Percentiles rank a stretch among this genome's conserved stretches.
Evolutionary conservation across 1,140 invertebrate species (phyloP).

Genomic region (Pantala flavescens): DNA sequence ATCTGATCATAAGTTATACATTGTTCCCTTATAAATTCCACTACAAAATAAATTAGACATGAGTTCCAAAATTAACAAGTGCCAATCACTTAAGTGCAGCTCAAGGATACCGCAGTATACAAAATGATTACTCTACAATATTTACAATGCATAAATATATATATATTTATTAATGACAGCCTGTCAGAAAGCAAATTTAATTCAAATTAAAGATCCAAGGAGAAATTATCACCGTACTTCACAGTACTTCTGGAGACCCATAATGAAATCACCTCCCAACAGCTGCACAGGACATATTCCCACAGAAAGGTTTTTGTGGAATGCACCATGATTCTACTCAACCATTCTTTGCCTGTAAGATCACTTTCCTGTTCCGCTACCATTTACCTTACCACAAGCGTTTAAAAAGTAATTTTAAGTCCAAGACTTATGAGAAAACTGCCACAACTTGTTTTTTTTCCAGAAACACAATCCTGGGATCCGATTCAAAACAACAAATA

Average conservation of each 20-base stretch:
- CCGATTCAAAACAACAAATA: too few relatives aligned
- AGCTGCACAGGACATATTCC: slow-evolving; percentile 14
- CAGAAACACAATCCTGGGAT: not conserved
- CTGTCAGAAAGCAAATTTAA: slow-evolving; percentile 15
- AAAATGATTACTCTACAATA: slow-evolving; percentile 17
- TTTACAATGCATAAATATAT: slow-evolving; percentile 21
- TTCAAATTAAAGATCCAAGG: slow-evolving; percentile 1
- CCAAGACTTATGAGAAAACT: not conserved
- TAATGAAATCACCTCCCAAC: not conserved
- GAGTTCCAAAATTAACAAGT: slow-evolving; percentile 15
- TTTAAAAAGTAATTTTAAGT: not conserved
- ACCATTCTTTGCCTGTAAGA: slow-evolving; percentile 28
- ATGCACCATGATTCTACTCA: slow-evolving; percentile 16
- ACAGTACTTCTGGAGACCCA: slow-evolving; percentile 14
- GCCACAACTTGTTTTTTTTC: not conserved
- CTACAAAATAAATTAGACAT: slow-evolving; percentile 20
- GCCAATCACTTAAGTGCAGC: slow-evolving; percentile 12
- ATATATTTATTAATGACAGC: slow-evolving; percentile 15
- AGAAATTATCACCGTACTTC: slow-evolving; percentile 14
- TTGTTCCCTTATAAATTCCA: slow-evolving; percentile 26
- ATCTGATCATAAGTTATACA: slow-evolving; percentile 7
- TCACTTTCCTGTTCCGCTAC: slow-evolving; percentile 14
- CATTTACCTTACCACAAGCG: not conserved
- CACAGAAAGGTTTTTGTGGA: slow-evolving; percentile 16
- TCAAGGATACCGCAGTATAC: slow-evolving; percentile 7